Percentiles rank a stretch among this genome's conserved stretches.
Evolutionary conservation across 1,140 invertebrate genomes (phyloP).

Genomic region (Drosophila pectinifera): DNA sequence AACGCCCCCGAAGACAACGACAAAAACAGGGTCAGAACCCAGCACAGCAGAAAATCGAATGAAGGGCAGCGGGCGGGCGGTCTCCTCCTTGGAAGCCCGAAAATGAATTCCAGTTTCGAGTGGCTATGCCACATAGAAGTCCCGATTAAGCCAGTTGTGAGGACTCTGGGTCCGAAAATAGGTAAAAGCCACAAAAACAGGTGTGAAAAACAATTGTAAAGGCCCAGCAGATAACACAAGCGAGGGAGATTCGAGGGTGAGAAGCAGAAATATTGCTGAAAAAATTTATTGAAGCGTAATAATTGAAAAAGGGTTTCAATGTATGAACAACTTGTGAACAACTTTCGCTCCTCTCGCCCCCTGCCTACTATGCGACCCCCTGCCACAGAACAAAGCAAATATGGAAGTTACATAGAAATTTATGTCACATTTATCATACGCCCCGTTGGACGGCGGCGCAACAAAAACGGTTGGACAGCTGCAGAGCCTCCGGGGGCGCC

Average conservation of each 20-base stretch:
- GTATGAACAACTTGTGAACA: conserved; percentile 52
- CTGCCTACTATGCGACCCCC: conserved; percentile 10
- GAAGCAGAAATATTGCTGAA: conserved; percentile 51
- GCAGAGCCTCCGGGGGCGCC: too few relatives aligned
- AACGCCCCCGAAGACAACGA: background rate
- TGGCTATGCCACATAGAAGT: conserved; percentile 51
- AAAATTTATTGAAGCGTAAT: conserved; percentile 69
- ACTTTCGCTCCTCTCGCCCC: conserved; percentile 4
- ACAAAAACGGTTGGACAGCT: conserved; percentile 34
- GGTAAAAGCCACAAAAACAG: conserved; percentile 44
- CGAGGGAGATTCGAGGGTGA: conserved; percentile 2
- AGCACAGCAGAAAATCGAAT: conserved; percentile 69
- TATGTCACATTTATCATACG: conserved; percentile 77
- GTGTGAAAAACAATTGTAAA: conserved; percentile 54
- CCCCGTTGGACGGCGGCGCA: conserved; percentile 48
- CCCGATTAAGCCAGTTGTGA: conserved; percentile 55
- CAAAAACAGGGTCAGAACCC: conserved; percentile 33
- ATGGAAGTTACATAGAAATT: conserved; percentile 60
- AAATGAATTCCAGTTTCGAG: conserved; percentile 56
- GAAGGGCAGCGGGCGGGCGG: conserved; percentile 19
- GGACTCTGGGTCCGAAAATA: conserved; percentile 30
- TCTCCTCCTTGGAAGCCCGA: conserved; percentile 9
- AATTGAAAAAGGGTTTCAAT: conserved; percentile 75
- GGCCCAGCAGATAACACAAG: conserved; percentile 13
- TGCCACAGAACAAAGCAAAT: conserved; percentile 51